Evolutionary conservation across 2,113 vertebrate species (phyloP).

Genomic region (Suricata suricatta): DNA sequence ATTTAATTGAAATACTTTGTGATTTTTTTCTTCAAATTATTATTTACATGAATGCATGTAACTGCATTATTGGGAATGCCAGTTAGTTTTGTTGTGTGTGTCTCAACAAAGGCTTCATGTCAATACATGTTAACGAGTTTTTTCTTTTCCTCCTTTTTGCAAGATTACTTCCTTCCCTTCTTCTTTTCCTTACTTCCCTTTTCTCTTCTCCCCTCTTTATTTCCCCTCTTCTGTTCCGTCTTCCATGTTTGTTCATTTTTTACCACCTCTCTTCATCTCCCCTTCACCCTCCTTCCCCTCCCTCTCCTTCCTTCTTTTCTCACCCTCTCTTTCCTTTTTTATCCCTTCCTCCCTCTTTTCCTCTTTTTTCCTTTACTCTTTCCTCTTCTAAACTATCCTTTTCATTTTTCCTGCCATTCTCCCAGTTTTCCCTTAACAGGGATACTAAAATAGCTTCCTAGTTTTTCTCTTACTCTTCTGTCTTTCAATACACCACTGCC

Average conservation of each 20-base stretch:
- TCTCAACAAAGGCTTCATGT: constrained; percentile 25
- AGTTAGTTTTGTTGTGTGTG: neutral
- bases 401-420: neutral
- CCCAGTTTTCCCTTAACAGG: neutral
- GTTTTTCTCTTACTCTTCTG: neutral
- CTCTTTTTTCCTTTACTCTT: neutral
- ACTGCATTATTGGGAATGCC: neutral
- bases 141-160: neutral
- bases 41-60: neutral
- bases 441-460: constrained; percentile 12
- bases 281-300: neutral
- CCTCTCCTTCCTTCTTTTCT: neutral
- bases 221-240: neutral
- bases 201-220: neutral
- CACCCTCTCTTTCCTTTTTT: neutral
- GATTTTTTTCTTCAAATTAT: constrained; percentile 7
- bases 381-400: neutral
- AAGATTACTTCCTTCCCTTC: neutral
- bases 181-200: neutral
- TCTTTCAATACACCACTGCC: neutral
- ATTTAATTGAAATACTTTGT: constrained; percentile 30
- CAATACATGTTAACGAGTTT: neutral
- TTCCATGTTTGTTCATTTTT: neutral
- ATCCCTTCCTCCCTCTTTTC: neutral
- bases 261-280: neutral